Conservation (phyloP, 2,113 vertebrate genomes). For the Monarcha castaneiventris region DNA sequence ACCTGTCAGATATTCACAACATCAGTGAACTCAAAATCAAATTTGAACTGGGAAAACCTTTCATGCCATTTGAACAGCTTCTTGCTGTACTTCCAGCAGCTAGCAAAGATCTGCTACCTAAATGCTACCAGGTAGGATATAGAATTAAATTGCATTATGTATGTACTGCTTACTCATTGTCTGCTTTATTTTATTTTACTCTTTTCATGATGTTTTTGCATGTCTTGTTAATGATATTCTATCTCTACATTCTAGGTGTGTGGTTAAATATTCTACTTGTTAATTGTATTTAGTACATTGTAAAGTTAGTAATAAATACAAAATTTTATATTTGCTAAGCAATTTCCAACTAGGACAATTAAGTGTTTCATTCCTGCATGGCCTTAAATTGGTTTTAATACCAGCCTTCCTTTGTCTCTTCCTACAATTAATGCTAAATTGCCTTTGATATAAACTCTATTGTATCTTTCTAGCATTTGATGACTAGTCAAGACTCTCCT, state of each 20-base stretch:
- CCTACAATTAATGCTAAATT: not conserved
- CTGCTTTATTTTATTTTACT: not conserved
- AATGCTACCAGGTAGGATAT: conserved; percentile 85
- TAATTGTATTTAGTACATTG: not conserved
- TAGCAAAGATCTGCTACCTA: conserved; percentile 90
- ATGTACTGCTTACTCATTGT: not conserved
- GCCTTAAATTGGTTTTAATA: not conserved
- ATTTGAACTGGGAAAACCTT: conserved; percentile 91
- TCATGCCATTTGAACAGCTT: conserved; percentile 97
- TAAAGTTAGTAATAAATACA: not conserved
- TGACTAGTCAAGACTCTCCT: conserved; percentile 86
- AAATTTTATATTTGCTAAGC: not conserved
- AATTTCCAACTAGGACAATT: not conserved
- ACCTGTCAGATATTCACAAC: conserved; percentile 91
- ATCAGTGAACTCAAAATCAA: conserved; percentile 80
- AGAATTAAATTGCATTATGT: not conserved
- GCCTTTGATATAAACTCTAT: not conserved
- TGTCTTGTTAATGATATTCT: not conserved
- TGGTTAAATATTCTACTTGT: not conserved
- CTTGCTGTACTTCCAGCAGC: conserved; percentile 93
- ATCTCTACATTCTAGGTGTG: not conserved
- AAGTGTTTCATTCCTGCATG: not conserved
- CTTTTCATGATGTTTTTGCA: not conserved
- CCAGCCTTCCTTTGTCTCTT: not conserved
- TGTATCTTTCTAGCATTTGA: conserved; percentile 82